Evolutionary conservation across 2,888 invertebrate species (phyloP).

Genomic region (Scaptomyza reducta): DNA sequence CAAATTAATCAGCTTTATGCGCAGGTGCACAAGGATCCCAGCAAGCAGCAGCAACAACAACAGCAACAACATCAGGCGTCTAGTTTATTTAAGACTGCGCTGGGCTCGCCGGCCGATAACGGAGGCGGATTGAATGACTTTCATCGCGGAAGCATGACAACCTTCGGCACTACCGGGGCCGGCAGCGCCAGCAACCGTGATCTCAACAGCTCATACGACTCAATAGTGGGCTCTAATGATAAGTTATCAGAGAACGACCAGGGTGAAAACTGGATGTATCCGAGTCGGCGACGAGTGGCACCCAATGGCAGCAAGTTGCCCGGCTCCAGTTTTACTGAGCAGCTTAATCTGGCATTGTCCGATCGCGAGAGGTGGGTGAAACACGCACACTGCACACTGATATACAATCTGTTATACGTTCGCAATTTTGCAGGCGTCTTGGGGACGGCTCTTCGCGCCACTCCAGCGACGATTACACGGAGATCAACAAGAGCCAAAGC

Average conservation of each 20-base stretch:
- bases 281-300: slow-evolving; percentile 83
- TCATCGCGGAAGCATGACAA: slow-evolving; percentile 82
- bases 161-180: slow-evolving; percentile 74
- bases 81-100: slow-evolving; percentile 80
- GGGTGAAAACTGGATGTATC: slow-evolving; percentile 84
- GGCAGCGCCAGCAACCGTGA: slow-evolving; percentile 80
- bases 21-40: slow-evolving; percentile 86
- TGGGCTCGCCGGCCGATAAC: slow-evolving; percentile 77
- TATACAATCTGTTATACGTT: slow-evolving; percentile 51
- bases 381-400: slow-evolving; percentile 16
- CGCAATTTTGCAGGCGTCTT: slow-evolving; percentile 78
- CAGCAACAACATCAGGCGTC: slow-evolving; percentile 49
- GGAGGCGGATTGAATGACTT: slow-evolving; percentile 72
- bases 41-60: slow-evolving; percentile 70
- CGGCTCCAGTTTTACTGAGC: slow-evolving; percentile 92
- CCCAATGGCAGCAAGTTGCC: slow-evolving; percentile 85
- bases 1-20: slow-evolving; percentile 85
- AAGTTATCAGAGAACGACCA: slow-evolving; percentile 84
- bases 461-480: slow-evolving; percentile 87
- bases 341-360: slow-evolving; percentile 93
- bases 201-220: slow-evolving; percentile 84
- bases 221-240: slow-evolving; percentile 84
- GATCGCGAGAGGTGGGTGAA: slow-evolving; percentile 90
- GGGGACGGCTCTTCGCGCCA: slow-evolving; percentile 86
- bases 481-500: slow-evolving; percentile 87